A percentile compares a stretch with the other conserved stretches of the same genome.
phyloP scores from a whole-genome alignment of 2,888 invertebrate species.

The Drosophila emarginata region DNA sequence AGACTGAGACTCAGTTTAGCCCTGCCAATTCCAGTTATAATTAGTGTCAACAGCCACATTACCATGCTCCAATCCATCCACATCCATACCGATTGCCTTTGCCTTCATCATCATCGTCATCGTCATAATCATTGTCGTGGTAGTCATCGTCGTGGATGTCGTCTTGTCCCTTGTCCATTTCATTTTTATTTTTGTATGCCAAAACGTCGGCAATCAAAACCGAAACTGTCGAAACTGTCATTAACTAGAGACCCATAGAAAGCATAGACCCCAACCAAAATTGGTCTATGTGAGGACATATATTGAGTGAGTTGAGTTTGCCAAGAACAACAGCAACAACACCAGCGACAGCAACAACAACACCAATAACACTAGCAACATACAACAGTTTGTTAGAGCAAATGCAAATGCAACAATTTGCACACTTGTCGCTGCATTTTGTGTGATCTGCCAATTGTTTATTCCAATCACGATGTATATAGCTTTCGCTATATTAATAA shows the following conservation, averaged over 20 bases:
- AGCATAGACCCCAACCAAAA: conserved; percentile 37
- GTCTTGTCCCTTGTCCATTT: conserved; percentile 28
- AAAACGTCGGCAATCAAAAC: conserved; percentile 58
- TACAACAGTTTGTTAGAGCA: conserved; percentile 26
- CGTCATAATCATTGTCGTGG: neutral
- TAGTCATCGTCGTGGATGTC: neutral
- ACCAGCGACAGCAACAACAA: conserved; percentile 17
- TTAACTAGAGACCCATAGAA: conserved; percentile 54
- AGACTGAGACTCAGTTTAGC: neutral
- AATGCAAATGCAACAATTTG: conserved; percentile 39
- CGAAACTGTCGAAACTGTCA: conserved; percentile 70
- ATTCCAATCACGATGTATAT: conserved; percentile 63
- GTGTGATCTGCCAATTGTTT: conserved; percentile 30
- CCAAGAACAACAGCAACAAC: conserved; percentile 50
- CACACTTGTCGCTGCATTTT: conserved; percentile 40
- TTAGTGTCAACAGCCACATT: conserved; percentile 78
- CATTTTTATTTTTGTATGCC: conserved; percentile 17
- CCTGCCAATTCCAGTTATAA: conserved; percentile 71
- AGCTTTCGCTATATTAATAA: conserved; percentile 61
- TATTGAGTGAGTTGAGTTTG: conserved; percentile 28
- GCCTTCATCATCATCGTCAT: neutral
- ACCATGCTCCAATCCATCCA: conserved; percentile 43
- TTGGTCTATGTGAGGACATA: conserved; percentile 40
- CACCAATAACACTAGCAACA: conserved; percentile 11
- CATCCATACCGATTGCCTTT: conserved; percentile 14